phyloP scores from a whole-genome alignment of 2,888 invertebrate genomes.

The Rugalucina vietnamica region DNA sequence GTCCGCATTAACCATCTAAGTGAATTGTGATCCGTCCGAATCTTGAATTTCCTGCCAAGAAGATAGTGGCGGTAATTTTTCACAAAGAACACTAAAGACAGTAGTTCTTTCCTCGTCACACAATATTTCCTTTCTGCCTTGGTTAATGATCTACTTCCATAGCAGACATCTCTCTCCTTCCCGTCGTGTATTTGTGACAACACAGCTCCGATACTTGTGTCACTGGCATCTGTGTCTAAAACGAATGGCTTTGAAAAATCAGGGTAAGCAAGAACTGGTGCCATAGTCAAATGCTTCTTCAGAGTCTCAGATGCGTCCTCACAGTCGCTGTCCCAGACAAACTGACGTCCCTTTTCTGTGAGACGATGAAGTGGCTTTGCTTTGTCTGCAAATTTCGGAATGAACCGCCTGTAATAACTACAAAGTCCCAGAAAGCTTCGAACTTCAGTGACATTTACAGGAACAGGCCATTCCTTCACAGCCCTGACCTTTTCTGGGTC shows the following conservation, averaged over 20 bases:
- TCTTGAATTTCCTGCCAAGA: neutral
- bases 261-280: neutral
- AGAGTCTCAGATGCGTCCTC: slow-evolving; percentile 1
- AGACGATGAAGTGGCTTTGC: slow-evolving; percentile 15
- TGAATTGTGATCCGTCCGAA: neutral
- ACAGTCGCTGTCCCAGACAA: slow-evolving; percentile 16
- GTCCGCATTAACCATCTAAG: neutral
- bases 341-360: slow-evolving; percentile 17
- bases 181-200: neutral
- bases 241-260: neutral
- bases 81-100: neutral
- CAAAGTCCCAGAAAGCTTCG: slow-evolving; percentile 41
- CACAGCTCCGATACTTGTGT: neutral
- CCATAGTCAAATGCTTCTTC: neutral
- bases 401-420: slow-evolving; percentile 23
- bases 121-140: neutral
- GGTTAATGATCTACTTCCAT: neutral
- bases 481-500: slow-evolving; percentile 17
- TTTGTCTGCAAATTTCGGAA: slow-evolving; percentile 17
- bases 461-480: slow-evolving; percentile 25
- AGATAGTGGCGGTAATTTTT: neutral
- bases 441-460: slow-evolving; percentile 40
- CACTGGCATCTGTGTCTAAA: neutral
- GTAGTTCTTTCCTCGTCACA: neutral
- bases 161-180: neutral